Evolutionary conservation across 2,888 invertebrate genomes (phyloP).

Genomic region (Ditula angustiorana): DNA sequence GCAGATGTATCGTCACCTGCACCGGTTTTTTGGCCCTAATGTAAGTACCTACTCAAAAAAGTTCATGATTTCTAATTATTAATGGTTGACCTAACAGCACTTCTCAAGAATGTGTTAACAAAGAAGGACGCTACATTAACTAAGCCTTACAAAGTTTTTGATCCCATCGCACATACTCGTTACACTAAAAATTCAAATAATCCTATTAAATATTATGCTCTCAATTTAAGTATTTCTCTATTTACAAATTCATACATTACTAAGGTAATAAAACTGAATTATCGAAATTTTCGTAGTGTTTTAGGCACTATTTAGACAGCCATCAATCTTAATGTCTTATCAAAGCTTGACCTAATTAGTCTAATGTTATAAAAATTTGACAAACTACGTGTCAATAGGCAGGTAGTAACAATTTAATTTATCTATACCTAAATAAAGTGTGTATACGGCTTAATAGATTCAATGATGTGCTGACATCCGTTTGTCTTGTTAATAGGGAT

Average conservation of each 20-base stretch:
- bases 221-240: constrained; percentile 65
- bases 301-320: constrained; percentile 86
- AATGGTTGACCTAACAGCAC: constrained; percentile 17
- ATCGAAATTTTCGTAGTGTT: constrained; percentile 84
- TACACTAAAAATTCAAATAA: constrained; percentile 68
- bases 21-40: neutral
- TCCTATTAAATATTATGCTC: constrained; percentile 65
- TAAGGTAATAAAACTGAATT: constrained; percentile 81
- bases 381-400: constrained; percentile 83
- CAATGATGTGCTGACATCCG: constrained; percentile 47
- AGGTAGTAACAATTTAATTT: constrained; percentile 79
- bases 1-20: neutral
- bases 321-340: constrained; percentile 84
- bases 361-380: constrained; percentile 75
- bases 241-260: constrained; percentile 76
- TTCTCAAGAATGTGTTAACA: constrained; percentile 28
- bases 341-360: constrained; percentile 77
- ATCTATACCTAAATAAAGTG: constrained; percentile 68
- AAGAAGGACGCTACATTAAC: constrained; percentile 42
- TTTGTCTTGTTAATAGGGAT: constrained; percentile 15
- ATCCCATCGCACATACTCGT: constrained; percentile 75
- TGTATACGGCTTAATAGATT: constrained; percentile 60
- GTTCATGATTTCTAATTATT: too few relatives aligned
- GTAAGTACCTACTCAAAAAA: too few relatives aligned
- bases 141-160: constrained; percentile 72